Evolutionary conservation across 2,888 invertebrate genomes (phyloP), one percentile per base, ranked within the genome.

Genomic region (Zygogramma bicolorata): DNA sequence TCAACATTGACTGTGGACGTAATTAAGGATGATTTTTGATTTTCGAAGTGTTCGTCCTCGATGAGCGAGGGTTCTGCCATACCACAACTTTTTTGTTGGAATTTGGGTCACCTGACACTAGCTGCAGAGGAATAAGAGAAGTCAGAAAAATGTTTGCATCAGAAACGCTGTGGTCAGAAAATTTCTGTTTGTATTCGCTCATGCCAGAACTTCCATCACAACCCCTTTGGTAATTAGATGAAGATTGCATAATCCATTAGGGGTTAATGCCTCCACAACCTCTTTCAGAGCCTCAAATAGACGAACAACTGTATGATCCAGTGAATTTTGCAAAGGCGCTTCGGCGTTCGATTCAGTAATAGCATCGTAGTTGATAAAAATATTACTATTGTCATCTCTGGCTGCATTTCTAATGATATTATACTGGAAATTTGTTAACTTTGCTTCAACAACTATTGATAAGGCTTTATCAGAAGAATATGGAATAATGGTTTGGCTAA

Each of bases 171-270:
- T 18, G 22, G 53, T 65, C 60, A 25, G 59, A 6, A 59, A 63
- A 63, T 60, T 27, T 67, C 58, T 75, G 70, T 57, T 73, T 70
- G 29, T 75, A 73, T 34, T 29, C 22, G 38, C 73, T 75, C 61
- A 70, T 34, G 3, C 75, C 73, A 20, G 71, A 75, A 38, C 60
- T 73, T 61, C 71, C 75, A 67, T 75, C 72, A 60, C 71, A 77
- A 58, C 74, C 72, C 74, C 75, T 34, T 77, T 75, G 27, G 53
- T 62, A 69, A 25, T 49, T 27, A 53, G 15, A 29, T 22, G 29
- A 15, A 53, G 22, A 20, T 65, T 57, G 13, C n/a, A 5, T 40
- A 40, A 40, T 40, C 13, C 40, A 40, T 40, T 13, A 40, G 40
- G 40, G 10, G 40, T 40, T 3, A 40, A 40, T 13, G 34, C 27